Evolutionary conservation across 92 coral and sea anemone species (phyloP).

Genomic region (Epizoanthus ramosus): DNA sequence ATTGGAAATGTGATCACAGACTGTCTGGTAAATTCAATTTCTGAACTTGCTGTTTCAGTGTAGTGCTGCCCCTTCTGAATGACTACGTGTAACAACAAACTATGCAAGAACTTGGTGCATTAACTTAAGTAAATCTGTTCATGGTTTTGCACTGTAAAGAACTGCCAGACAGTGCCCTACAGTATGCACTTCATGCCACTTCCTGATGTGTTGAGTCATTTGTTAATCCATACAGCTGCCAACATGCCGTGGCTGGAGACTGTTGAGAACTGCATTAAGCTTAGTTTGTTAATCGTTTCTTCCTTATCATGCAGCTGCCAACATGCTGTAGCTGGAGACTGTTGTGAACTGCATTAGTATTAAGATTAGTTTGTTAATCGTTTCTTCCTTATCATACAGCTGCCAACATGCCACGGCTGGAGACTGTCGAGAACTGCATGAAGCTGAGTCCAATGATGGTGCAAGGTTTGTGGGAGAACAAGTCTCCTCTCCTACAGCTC

Average conservation of each 20-base stretch:
- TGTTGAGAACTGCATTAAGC: slow-evolving; percentile 84
- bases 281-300: slow-evolving; percentile 28
- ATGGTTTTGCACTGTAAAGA: too few relatives aligned
- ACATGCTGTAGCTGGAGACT: slow-evolving; percentile 89
- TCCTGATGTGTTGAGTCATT: too few relatives aligned
- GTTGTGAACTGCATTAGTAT: slow-evolving; percentile 90
- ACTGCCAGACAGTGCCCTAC: too few relatives aligned
- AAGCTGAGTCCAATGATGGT: slow-evolving; percentile 80
- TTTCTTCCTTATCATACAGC: slow-evolving; percentile 40
- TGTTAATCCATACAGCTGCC: slow-evolving; percentile 42
- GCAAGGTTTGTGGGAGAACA: slow-evolving; percentile 86
- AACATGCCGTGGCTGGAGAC: slow-evolving; percentile 92
- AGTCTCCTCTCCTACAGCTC: slow-evolving; percentile 84
- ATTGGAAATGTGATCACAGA: too few relatives aligned
- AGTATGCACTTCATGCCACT: too few relatives aligned
- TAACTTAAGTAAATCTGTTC: too few relatives aligned
- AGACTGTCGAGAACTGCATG: slow-evolving; percentile 92
- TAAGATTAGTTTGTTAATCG: slow-evolving; percentile 54
- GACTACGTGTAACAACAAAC: too few relatives aligned
- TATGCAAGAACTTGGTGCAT: too few relatives aligned
- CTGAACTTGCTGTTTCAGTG: too few relatives aligned
- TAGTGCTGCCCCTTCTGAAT: too few relatives aligned
- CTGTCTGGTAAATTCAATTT: too few relatives aligned
- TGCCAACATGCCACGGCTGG: slow-evolving; percentile 86
- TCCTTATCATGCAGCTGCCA: slow-evolving; percentile 51